phyloP scores from a whole-genome alignment of 2,888 invertebrate genomes.

The Pseudococcus jackbeardsleyi region DNA sequence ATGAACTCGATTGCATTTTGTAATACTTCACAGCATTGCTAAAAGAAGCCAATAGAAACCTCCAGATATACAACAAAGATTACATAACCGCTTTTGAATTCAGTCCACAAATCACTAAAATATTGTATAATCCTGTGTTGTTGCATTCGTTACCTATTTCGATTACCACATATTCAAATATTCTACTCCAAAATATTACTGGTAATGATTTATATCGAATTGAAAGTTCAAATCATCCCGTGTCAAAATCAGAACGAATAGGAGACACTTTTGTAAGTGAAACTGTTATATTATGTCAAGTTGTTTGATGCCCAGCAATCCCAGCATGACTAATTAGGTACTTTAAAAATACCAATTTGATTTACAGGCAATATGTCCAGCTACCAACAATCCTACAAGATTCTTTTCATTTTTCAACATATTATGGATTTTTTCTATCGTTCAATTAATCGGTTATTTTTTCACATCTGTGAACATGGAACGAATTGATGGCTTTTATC shows the following conservation, averaged over 20 bases:
- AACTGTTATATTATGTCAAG: too few species aligned
- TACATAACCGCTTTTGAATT: background rate
- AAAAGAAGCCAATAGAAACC: background rate
- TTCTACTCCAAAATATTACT: background rate
- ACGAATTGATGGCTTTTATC: constrained; percentile 75
- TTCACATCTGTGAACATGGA: constrained; percentile 71
- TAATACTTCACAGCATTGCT: background rate
- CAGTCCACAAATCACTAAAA: background rate
- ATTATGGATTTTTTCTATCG: too few species aligned
- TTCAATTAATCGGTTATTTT: too few species aligned
- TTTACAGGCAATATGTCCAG: too few species aligned
- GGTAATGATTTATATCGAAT: background rate
- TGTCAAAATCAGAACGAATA: background rate
- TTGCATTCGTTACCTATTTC: constrained; percentile 28
- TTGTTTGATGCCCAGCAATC: too few species aligned
- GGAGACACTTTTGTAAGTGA: background rate
- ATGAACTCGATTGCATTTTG: too few species aligned
- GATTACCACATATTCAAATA: constrained; percentile 18
- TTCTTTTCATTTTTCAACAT: too few species aligned
- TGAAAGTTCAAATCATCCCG: constrained; percentile 6
- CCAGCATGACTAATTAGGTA: too few species aligned
- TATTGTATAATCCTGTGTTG: background rate
- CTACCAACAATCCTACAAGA: too few species aligned
- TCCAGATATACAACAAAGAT: background rate
- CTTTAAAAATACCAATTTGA: background rate